A percentile compares a stretch with the other conserved stretches of the same genome.
These are phyloP conservation scores for Ophonus ardosiacus DNA, from an alignment of 2,888 invertebrate species.

Conservation along the genomic window DNA sequence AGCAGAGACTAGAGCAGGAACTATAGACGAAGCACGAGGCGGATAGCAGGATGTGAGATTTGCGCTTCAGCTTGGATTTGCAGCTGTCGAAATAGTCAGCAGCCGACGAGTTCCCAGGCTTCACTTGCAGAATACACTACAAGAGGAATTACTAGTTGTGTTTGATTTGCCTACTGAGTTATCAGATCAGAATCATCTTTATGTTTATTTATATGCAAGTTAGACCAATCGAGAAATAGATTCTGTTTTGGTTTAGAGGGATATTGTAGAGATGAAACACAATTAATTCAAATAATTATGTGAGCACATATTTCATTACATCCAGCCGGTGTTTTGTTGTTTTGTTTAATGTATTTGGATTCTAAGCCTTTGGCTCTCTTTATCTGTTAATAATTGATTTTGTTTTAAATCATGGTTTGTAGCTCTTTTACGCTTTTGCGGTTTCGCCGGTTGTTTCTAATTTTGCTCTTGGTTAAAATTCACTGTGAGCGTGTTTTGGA, in stretches of 20 bases:
- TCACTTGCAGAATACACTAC: not conserved
- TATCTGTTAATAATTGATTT: too few species aligned
- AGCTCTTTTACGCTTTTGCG: too few species aligned
- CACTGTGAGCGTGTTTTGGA: too few species aligned
- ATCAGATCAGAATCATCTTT: not conserved
- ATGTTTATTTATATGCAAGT: not conserved
- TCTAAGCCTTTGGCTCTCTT: too few species aligned
- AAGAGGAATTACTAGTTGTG: not conserved
- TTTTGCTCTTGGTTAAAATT: too few species aligned
- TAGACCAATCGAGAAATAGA: not conserved
- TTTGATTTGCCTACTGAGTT: not conserved
- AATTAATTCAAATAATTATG: not conserved
- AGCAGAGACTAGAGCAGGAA: conserved; percentile 4
- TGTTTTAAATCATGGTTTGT: too few species aligned
- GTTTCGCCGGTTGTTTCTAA: too few species aligned
- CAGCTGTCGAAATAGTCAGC: conserved; percentile 30
- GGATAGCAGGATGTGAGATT: not conserved
- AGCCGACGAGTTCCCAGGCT: conserved; percentile 18
- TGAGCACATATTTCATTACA: too few species aligned
- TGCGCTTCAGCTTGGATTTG: conserved; percentile 11
- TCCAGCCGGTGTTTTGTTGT: too few species aligned
- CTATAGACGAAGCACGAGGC: not conserved
- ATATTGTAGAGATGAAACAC: not conserved
- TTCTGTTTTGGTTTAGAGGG: not conserved
- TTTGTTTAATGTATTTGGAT: too few species aligned